Percentiles rank a stretch among this genome's conserved stretches.
Evolutionary conservation across 2,113 vertebrate species (phyloP).

Genomic region (Romanogobio albipinnatus): DNA sequence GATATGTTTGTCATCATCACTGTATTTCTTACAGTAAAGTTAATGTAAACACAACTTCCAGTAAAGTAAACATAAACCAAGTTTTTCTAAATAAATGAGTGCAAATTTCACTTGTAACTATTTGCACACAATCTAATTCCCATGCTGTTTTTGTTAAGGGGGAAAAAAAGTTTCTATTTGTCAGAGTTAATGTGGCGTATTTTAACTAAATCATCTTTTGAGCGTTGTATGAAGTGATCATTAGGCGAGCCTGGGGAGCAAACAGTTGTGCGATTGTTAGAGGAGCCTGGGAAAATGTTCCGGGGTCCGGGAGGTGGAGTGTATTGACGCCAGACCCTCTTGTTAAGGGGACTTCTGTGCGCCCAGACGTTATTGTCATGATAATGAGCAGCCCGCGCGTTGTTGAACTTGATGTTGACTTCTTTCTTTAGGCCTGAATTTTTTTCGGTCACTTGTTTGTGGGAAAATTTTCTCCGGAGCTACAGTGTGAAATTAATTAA

Average conservation of each 20-base stretch:
- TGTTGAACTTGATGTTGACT: slow-evolving; percentile 96
- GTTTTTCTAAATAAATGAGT: too few relatives aligned
- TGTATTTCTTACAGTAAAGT: neutral
- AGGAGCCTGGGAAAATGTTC: slow-evolving; percentile 86
- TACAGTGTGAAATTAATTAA: slow-evolving; percentile 85
- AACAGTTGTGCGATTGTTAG: slow-evolving; percentile 87
- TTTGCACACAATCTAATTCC: neutral
- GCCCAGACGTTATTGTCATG: slow-evolving; percentile 89
- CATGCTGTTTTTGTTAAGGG: slow-evolving; percentile 4
- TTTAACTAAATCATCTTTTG: slow-evolving; percentile 64
- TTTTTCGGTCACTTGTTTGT: slow-evolving; percentile 77
- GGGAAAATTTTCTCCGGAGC: slow-evolving; percentile 77
- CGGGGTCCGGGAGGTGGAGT: slow-evolving; percentile 76
- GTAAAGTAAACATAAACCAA: neutral
- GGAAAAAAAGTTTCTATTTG: slow-evolving; percentile 25
- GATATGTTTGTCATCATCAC: neutral
- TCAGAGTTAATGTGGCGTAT: slow-evolving; percentile 50
- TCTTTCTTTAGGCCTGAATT: slow-evolving; percentile 74
- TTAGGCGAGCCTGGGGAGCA: slow-evolving; percentile 78
- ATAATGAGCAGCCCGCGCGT: slow-evolving; percentile 82
- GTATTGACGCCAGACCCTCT: slow-evolving; percentile 82
- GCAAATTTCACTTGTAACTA: neutral
- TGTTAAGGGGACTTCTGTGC: slow-evolving; percentile 80
- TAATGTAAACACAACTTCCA: neutral
- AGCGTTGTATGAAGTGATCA: slow-evolving; percentile 65